Percentiles rank a stretch among this genome's conserved stretches.
Evolutionary conservation across 2,797 vertebrate species (phyloP).

Genomic region (Artibeus jamaicensis): DNA sequence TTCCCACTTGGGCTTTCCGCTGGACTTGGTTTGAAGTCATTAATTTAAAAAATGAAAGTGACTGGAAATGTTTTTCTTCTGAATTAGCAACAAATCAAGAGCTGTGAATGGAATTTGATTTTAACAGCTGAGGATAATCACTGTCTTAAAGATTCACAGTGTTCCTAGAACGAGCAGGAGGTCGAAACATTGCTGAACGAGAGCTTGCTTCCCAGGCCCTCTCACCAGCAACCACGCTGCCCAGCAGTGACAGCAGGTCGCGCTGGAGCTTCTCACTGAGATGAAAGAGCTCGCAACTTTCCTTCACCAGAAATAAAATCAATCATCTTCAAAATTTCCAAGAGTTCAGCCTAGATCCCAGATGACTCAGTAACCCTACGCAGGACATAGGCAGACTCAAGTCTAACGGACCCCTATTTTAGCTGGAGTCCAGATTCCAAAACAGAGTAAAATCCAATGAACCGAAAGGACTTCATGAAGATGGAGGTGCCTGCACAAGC

Average conservation of each 20-base stretch:
- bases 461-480: neutral
- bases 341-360: neutral
- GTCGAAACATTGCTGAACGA: constrained; percentile 46
- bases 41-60: constrained; percentile 34
- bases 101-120: constrained; percentile 39
- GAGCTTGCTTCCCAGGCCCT: neutral
- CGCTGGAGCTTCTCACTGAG: constrained; percentile 72
- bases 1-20: neutral
- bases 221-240: constrained; percentile 64
- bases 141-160: constrained; percentile 50
- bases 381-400: neutral
- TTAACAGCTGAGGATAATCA: constrained; percentile 43
- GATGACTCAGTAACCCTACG: neutral
- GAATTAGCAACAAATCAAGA: constrained; percentile 61
- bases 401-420: neutral
- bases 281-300: constrained; percentile 68
- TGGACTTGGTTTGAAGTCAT: constrained; percentile 45
- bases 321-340: constrained; percentile 22
- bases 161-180: constrained; percentile 8
- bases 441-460: neutral
- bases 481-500: neutral
- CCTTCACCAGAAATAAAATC: constrained; percentile 63
- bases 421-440: neutral
- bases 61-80: constrained; percentile 49
- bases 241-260: constrained; percentile 76